Base-by-base conservation (phyloP, 2,888 invertebrate genomes). In the Lasioglossum marginatum region DNA sequence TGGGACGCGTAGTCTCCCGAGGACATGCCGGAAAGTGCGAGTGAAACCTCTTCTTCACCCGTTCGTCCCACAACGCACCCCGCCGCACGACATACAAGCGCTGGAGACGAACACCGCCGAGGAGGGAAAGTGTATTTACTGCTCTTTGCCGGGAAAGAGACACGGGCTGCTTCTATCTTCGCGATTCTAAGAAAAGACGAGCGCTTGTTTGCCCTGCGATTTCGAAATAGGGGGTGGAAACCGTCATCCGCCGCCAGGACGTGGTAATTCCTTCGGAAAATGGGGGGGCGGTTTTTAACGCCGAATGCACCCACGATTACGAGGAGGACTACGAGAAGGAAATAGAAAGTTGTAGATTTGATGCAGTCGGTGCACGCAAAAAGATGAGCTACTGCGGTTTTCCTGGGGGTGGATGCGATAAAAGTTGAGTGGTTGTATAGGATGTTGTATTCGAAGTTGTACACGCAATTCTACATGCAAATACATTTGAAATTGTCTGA, bases 1-100 rank as follows among this genome's bases (percentile, higher is more conserved):
- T 91, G 90, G 90, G 87, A 91, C 90, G 86, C 91, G 90, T 90
- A 89, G 88, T 87, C 90, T 91, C 91, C 87, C 86, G 88, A 91
- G 91, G 91, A 91, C 90, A 90, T 86, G 86, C 87, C 81, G 87
- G 87, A 88, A 91, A 90, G 91, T 88, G 91, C 91, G 91, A 91
- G 90, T 86, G 91, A 91, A 91, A 91, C 88, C 91, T 87, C 83
- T 88, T 87, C 84, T 77, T 81, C 79, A 23, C 60, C 81, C 80
- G 78, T 81, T 78, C 87, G 71, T 45, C 75, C 78, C 73, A 70
- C 43, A 63, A 66, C 81, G 72, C 82, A 81, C 78, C 76, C 31
- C 1, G 66, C 34, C 34, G 37, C 37, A 68, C 63, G 37, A 70
- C 31, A 77, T 78, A 77, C 86, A 73, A 60, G 66, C 40, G 40